Percentiles rank a stretch among this genome's conserved stretches.
These are phyloP conservation scores for Chrysopilus asiliformis DNA, from an alignment of 2,888 invertebrate species.

Conservation along the genomic window DNA sequence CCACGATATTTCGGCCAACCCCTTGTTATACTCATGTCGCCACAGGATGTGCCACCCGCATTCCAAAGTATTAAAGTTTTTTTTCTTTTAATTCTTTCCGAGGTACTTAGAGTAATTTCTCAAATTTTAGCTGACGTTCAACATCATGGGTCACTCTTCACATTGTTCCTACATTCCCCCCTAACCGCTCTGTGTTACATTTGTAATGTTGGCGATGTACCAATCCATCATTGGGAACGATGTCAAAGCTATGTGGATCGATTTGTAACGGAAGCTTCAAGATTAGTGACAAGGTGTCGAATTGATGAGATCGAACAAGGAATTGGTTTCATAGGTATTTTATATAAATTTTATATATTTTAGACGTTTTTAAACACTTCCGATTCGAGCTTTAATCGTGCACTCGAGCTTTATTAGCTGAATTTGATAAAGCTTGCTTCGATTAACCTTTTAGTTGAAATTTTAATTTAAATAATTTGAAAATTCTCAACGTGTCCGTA, in stretches of 20 bases:
- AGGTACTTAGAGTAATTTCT: neutral
- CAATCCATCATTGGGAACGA: conserved; percentile 80
- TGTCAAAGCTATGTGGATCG: conserved; percentile 77
- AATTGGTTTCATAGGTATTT: conserved; percentile 34
- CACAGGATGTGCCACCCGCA: conserved; percentile 73
- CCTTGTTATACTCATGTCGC: conserved; percentile 83
- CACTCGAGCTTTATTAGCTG: neutral
- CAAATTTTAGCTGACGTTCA: conserved; percentile 49
- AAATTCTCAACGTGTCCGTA: neutral
- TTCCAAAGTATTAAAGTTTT: conserved; percentile 50
- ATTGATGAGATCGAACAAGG: conserved; percentile 52
- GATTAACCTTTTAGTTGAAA: neutral
- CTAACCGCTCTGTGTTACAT: conserved; percentile 84
- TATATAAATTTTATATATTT: too few relatives aligned
- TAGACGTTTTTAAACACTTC: too few relatives aligned
- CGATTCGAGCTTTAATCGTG: too few relatives aligned
- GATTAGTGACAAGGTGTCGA: conserved; percentile 66
- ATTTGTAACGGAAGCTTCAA: conserved; percentile 78
- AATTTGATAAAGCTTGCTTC: neutral
- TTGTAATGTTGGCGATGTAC: conserved; percentile 74
- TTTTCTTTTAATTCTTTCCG: neutral
- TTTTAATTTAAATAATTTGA: neutral
- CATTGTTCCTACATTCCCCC: conserved; percentile 89
- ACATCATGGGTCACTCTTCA: conserved; percentile 84
- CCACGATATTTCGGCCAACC: conserved; percentile 89